These are phyloP conservation scores for Philopotamus ludificatus DNA, from an alignment of 1,140 invertebrate genomes.

Conservation along the genomic window DNA sequence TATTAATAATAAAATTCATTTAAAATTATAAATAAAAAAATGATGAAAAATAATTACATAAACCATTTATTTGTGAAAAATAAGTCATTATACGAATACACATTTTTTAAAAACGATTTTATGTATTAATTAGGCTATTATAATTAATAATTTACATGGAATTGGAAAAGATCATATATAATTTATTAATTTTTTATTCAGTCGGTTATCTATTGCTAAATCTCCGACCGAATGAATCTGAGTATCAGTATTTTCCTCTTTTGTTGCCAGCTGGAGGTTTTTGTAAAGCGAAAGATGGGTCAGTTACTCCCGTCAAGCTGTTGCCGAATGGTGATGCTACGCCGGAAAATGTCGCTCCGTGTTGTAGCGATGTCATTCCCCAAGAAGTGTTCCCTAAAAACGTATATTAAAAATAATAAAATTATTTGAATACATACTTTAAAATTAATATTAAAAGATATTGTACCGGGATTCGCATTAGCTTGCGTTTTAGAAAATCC, in stretches of 20 bases:
- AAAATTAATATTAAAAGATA: constrained; percentile 48
- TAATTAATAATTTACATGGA: background rate
- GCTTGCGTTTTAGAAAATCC: constrained; percentile 36
- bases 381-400: constrained; percentile 31
- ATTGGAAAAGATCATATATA: background rate
- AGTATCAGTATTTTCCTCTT: constrained; percentile 64
- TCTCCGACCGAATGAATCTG: constrained; percentile 32
- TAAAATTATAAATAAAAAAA: no score
- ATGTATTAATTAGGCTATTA: background rate
- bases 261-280: constrained; percentile 71
- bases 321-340: constrained; percentile 23
- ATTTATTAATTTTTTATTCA: constrained; percentile 5
- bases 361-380: constrained; percentile 17
- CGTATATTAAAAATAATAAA: constrained; percentile 18
- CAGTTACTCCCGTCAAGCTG: constrained; percentile 29
- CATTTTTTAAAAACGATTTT: no score
- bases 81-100: no score
- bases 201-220: constrained; percentile 20
- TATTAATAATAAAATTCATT: no score
- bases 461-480: constrained; percentile 44
- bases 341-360: background rate
- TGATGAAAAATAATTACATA: no score
- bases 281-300: constrained; percentile 64
- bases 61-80: no score
- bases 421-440: constrained; percentile 32